These are phyloP conservation scores for Pomatostomus ruficeps DNA, from an alignment of 2,113 vertebrate genomes.

Conservation along the genomic window DNA sequence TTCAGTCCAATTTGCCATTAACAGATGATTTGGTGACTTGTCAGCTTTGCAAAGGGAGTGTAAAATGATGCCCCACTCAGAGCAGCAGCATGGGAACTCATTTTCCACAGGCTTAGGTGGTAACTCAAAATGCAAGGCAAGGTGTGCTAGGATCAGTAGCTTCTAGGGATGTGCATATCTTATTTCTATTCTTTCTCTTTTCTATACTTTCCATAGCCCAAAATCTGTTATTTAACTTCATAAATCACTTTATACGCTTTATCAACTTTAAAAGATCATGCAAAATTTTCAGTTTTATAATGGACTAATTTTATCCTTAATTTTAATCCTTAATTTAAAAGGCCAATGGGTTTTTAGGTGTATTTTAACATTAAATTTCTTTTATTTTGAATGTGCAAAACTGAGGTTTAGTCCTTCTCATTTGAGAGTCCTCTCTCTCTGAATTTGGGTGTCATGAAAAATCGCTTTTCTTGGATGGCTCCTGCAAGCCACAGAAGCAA, in stretches of 20 bases:
- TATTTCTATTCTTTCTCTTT: neutral
- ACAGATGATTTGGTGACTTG: neutral
- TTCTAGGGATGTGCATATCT: neutral
- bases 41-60: neutral
- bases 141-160: neutral
- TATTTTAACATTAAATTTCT: neutral
- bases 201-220: neutral
- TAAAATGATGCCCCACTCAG: neutral
- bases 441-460: neutral
- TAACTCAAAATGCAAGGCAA: neutral
- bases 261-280: neutral
- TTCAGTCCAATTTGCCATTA: neutral
- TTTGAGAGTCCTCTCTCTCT: neutral
- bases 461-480: neutral
- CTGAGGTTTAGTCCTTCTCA: neutral
- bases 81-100: neutral
- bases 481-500: neutral
- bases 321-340: neutral
- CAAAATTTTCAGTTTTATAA: neutral
- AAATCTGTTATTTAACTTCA: neutral
- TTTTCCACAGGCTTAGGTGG: neutral
- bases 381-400: neutral
- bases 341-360: neutral
- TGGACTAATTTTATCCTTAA: neutral
- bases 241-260: neutral